Evolutionary conservation across 2,888 invertebrate species (phyloP).

Genomic region (Agriotes lineatus): DNA sequence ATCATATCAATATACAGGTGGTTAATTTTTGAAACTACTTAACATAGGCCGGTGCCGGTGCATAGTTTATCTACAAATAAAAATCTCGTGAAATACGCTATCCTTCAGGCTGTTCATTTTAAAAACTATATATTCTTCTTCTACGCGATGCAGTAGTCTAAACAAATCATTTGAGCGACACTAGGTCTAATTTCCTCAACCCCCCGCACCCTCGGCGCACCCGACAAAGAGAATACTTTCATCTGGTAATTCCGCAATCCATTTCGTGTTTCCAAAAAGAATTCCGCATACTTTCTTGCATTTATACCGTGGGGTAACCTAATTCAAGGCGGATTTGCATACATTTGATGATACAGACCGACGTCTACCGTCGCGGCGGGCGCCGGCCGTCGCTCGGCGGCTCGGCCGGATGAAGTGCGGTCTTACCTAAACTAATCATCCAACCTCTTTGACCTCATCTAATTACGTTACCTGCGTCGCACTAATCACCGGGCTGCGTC

Average conservation of each 20-base stretch:
- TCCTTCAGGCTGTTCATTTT: too few relatives aligned
- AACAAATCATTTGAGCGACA: too few relatives aligned
- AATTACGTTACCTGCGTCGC: constrained; percentile 63
- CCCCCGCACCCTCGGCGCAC: too few relatives aligned
- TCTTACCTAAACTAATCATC: constrained; percentile 64
- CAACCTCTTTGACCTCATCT: constrained; percentile 66
- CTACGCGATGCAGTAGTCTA: too few relatives aligned
- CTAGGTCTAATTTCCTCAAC: too few relatives aligned
- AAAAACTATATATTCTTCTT: too few relatives aligned
- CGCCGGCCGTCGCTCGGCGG: constrained; percentile 50
- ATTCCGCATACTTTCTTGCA: constrained; percentile 33
- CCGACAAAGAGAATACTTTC: too few relatives aligned
- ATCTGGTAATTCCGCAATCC: constrained; percentile 6
- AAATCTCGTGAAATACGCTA: too few relatives aligned
- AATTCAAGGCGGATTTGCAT: constrained; percentile 41
- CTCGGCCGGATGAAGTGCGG: constrained; percentile 60
- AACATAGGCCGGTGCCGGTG: too few relatives aligned
- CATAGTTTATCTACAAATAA: too few relatives aligned
- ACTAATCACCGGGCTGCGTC: constrained; percentile 47
- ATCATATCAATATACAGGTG: too few relatives aligned
- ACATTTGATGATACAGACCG: constrained; percentile 49
- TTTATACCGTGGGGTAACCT: constrained; percentile 37
- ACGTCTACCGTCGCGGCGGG: constrained; percentile 49
- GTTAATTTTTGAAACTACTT: too few relatives aligned
- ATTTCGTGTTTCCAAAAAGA: constrained; percentile 23